Conservation (phyloP, 2,888 invertebrate genomes). For the Lampropteryx suffumata region DNA sequence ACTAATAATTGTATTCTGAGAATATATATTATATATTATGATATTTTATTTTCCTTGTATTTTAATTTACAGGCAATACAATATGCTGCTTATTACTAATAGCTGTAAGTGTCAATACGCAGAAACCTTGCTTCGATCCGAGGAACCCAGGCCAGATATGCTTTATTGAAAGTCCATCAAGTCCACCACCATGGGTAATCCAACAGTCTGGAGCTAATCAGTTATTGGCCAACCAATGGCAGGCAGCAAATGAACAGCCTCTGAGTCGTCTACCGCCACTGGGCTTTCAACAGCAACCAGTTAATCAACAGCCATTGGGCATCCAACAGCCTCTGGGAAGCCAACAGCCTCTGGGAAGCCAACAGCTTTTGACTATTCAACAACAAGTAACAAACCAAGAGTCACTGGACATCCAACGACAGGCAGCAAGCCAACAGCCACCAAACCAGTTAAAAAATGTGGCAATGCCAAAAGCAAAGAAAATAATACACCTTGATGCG, state of each 20-base stretch:
- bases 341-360: background rate
- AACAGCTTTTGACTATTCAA: background rate
- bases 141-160: constrained; percentile 19
- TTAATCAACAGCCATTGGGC: background rate
- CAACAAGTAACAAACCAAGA: background rate
- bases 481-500: constrained; percentile 14
- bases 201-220: no score
- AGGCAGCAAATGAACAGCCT: background rate
- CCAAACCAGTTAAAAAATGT: background rate
- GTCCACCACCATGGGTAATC: background rate
- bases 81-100: constrained; percentile 3
- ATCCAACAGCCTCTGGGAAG: no score
- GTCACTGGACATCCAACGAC: background rate
- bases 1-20: no score
- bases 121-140: constrained; percentile 1
- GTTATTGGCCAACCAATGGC: background rate
- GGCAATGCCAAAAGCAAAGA: background rate
- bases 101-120: constrained; percentile 2
- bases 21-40: no score
- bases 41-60: background rate
- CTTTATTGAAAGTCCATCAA: constrained; percentile 14
- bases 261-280: background rate
- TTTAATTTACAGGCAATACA: constrained; percentile 5
- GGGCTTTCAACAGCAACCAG: background rate
- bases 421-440: background rate